These are phyloP conservation scores for Eurystomus glaucurus DNA, from an alignment of 2,797 vertebrate genomes.

Conservation along the genomic window DNA sequence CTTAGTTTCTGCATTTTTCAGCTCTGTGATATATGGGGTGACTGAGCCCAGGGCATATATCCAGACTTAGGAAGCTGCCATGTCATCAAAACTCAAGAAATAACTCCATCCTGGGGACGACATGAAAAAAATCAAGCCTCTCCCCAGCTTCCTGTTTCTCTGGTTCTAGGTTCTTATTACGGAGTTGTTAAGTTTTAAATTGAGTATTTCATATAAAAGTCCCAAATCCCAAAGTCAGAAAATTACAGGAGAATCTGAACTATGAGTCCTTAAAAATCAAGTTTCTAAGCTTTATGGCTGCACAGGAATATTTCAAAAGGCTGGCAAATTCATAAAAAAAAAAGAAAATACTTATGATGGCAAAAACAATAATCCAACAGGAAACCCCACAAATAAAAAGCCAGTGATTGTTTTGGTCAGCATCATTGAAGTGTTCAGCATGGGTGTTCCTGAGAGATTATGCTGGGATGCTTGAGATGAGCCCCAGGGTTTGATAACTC, in stretches of 20 bases:
- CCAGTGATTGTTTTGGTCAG: background rate
- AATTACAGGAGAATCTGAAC: background rate
- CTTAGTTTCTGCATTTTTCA: slow-evolving; percentile 24
- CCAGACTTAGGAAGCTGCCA: background rate
- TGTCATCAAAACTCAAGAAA: background rate
- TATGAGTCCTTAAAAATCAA: background rate
- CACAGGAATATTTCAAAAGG: background rate
- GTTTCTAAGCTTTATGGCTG: background rate
- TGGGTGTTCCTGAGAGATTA: background rate
- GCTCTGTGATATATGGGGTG: background rate
- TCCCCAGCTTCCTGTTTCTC: background rate
- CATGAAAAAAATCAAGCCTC: background rate
- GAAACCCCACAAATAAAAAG: background rate
- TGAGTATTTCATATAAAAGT: background rate
- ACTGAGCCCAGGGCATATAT: background rate
- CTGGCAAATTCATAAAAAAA: background rate
- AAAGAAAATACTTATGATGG: rapidly evolving
- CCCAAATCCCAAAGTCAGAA: background rate
- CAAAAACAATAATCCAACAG: background rate
- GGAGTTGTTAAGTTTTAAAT: background rate
- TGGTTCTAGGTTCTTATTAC: background rate
- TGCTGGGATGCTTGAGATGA: background rate
- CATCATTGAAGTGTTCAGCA: rapidly evolving
- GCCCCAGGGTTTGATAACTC: rapidly evolving
- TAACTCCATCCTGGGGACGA: background rate